Evolutionary conservation across 2,797 vertebrate species (phyloP), one percentile per base, ranked within the genome.

Genomic region (Danionella dracula): DNA sequence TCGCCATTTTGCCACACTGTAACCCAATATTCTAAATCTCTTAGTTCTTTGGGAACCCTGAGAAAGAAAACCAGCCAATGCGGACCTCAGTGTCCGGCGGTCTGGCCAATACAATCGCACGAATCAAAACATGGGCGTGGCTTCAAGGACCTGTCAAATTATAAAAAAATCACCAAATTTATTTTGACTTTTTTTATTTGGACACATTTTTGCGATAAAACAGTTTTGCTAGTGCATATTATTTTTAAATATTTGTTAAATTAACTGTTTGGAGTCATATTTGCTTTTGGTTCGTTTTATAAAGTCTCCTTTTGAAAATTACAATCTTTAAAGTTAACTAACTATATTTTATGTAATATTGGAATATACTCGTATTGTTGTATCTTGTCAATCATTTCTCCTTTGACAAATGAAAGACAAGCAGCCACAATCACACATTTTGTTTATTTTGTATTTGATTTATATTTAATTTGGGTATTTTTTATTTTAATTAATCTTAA

Each of bases 1-100:
- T 93, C 94, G 95, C 95, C 95, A 98, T 98, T 93, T 96, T 95
- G 92, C 90, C 90, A 90, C 91, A 93, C 91, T 94, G 93, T 93
- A 96, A 93, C 89, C 90, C 88, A 95, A 94, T 95, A 96, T 93
- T 94, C 92, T 92, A 91, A 92, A 94, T 90, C 93, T 94, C 91
- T 66, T 91, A 94, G 92, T 94, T 94, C 92, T 94, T 94, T 93
- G 90, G 92, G 91, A 94, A 90, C 90, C 87, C 87, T 90, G 78
- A 86, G 81, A 87, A 91, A 90, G 66, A 40, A 85, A 85, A 80
- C 66, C 73, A 85, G 76, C 92, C 93, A 94, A 95, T 94, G 79
- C 76, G 78, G 32, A 77, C 57, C 73, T 83, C 81, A 83, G 82
- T 87, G 86, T 84, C 86, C 90, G 82, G 89, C 89, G 82, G 72